Evolutionary conservation across 2,797 vertebrate species (phyloP).

Genomic region (Buceros bicornis): DNA sequence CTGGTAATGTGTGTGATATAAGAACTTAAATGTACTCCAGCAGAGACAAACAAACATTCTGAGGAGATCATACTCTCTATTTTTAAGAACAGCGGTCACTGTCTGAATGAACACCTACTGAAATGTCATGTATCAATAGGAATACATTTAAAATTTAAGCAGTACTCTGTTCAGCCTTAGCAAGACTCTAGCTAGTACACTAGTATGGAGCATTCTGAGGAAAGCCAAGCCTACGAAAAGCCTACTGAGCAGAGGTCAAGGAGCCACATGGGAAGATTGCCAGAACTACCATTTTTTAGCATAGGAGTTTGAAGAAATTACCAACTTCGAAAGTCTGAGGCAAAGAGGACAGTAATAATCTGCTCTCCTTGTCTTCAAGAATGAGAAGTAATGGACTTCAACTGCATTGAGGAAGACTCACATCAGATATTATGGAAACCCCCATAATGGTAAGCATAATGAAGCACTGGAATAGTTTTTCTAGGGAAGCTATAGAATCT

Average conservation of each 20-base stretch:
- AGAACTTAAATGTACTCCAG: neutral
- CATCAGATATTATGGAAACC: neutral
- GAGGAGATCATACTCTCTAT: neutral
- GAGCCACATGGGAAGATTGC: neutral
- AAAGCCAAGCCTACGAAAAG: neutral
- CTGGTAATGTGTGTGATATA: neutral
- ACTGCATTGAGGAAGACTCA: neutral
- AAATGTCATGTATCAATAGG: neutral
- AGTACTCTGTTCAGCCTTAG: neutral
- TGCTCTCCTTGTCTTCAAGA: neutral
- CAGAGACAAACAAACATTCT: neutral
- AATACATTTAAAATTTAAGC: neutral
- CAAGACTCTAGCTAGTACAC: neutral
- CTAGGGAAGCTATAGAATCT: neutral
- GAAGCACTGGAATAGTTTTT: neutral
- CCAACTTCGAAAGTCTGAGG: neutral
- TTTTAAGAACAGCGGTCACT: neutral
- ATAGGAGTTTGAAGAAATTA: neutral
- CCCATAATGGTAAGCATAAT: conserved; percentile 1
- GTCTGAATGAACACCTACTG: neutral
- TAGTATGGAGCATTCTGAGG: neutral
- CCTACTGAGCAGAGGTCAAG: neutral
- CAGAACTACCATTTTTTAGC: neutral
- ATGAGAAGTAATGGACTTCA: neutral
- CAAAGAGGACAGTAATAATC: neutral